These are phyloP conservation scores for Palythoa grandiflora DNA, from an alignment of 92 coral and sea anemone genomes.

Conservation along the genomic window DNA sequence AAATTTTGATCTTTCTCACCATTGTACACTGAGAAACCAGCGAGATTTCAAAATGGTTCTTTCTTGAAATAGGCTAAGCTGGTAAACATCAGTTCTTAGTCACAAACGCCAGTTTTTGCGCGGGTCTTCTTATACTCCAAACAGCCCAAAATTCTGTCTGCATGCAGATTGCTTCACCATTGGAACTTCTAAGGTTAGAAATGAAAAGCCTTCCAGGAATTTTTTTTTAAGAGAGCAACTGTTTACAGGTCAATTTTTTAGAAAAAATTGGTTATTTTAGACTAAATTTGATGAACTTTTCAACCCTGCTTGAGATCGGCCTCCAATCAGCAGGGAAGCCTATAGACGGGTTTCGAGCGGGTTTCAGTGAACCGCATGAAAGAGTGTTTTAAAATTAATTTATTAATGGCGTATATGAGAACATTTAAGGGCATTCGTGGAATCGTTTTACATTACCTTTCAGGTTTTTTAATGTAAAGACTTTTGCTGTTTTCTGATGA, in stretches of 20 bases:
- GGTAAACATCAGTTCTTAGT: slow-evolving; percentile 14
- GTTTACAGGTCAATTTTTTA: slow-evolving; percentile 11
- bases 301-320: slow-evolving; percentile 27
- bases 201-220: neutral
- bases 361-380: slow-evolving; percentile 3
- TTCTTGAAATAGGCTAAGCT: slow-evolving; percentile 38
- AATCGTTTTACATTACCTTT: neutral
- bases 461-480: neutral
- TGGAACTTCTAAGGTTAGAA: slow-evolving; percentile 31
- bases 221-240: neutral
- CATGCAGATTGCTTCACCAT: no score
- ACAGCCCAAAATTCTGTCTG: neutral
- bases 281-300: slow-evolving; percentile 8
- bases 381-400: slow-evolving; percentile 29
- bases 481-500: neutral
- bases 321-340: slow-evolving; percentile 36
- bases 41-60: slow-evolving; percentile 53
- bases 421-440: neutral
- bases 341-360: slow-evolving; percentile 40
- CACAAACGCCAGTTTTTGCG: slow-evolving; percentile 33
- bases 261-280: neutral
- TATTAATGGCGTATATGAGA: slow-evolving; percentile 24
- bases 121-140: slow-evolving; percentile 8
- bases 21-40: slow-evolving; percentile 62
- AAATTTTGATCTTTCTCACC: slow-evolving; percentile 69